Conservation (phyloP, 1,140 invertebrate species). For the Artemia franciscana region DNA sequence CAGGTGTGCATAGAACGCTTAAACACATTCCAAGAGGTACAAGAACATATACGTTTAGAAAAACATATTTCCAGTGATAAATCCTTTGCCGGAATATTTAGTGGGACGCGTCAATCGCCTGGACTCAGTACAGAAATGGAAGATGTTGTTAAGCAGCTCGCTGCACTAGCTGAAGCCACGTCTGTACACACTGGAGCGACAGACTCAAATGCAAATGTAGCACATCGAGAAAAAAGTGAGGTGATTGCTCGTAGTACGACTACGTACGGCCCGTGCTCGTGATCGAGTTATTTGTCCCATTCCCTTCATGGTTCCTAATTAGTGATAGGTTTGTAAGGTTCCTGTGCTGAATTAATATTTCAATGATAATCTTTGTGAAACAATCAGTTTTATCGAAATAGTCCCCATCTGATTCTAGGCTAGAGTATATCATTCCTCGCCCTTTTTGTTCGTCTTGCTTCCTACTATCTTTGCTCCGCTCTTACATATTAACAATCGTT, state of each 20-base stretch:
- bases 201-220: conserved; percentile 16
- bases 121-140: conserved; percentile 47
- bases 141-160: conserved; percentile 57
- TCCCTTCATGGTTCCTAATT: background rate
- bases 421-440: no score
- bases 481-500: background rate
- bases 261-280: conserved; percentile 5
- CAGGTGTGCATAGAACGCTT: conserved; percentile 10
- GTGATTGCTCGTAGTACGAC: conserved; percentile 5
- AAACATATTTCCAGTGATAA: background rate
- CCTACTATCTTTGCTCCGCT: no score
- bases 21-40: conserved; percentile 7
- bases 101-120: conserved; percentile 15
- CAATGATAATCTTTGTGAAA: background rate
- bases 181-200: conserved; percentile 19
- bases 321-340: background rate
- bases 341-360: background rate
- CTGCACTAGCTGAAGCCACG: conserved; percentile 41
- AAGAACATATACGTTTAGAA: conserved; percentile 14
- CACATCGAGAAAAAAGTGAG: conserved; percentile 11
- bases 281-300: background rate
- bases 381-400: background rate
- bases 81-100: background rate
- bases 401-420: no score
- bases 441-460: no score